phyloP scores from a whole-genome alignment of 1,140 invertebrate species.

The Drosophila trapezifrons region DNA sequence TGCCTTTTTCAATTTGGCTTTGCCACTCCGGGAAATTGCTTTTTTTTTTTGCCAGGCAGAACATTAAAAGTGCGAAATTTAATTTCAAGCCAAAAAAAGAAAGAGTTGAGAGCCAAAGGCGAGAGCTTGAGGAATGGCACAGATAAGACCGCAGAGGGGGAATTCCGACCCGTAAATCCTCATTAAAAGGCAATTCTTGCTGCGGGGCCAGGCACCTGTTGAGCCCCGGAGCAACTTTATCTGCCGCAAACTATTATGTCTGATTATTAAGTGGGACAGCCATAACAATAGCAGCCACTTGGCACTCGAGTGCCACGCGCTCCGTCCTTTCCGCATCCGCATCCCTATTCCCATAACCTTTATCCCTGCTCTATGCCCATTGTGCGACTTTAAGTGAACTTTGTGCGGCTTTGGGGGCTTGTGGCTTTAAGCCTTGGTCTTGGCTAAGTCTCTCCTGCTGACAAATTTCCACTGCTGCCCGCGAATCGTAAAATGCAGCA shows the following conservation, averaged over 20 bases:
- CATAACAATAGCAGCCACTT: constrained; percentile 69
- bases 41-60: constrained; percentile 59
- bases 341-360: neutral
- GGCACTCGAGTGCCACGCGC: constrained; percentile 29
- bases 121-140: constrained; percentile 26
- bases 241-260: constrained; percentile 72
- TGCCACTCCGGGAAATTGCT: constrained; percentile 75
- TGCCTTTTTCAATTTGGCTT: constrained; percentile 75
- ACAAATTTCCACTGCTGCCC: constrained; percentile 66
- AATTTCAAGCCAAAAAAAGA: constrained; percentile 47
- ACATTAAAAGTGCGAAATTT: constrained; percentile 78
- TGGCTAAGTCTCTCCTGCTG: constrained; percentile 51
- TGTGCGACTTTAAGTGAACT: constrained; percentile 59
- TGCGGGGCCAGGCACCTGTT: constrained; percentile 61
- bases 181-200: constrained; percentile 66
- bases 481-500: constrained; percentile 60
- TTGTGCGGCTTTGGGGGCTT: constrained; percentile 47
- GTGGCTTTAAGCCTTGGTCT: constrained; percentile 33
- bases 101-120: constrained; percentile 50
- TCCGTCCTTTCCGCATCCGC: constrained; percentile 5
- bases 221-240: constrained; percentile 50
- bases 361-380: no score
- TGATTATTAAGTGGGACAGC: constrained; percentile 75
- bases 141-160: constrained; percentile 15
- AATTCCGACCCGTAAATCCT: constrained; percentile 47